Evolutionary conservation across 1,140 invertebrate species (phyloP).

Genomic region (Anastrepha ludens): DNA sequence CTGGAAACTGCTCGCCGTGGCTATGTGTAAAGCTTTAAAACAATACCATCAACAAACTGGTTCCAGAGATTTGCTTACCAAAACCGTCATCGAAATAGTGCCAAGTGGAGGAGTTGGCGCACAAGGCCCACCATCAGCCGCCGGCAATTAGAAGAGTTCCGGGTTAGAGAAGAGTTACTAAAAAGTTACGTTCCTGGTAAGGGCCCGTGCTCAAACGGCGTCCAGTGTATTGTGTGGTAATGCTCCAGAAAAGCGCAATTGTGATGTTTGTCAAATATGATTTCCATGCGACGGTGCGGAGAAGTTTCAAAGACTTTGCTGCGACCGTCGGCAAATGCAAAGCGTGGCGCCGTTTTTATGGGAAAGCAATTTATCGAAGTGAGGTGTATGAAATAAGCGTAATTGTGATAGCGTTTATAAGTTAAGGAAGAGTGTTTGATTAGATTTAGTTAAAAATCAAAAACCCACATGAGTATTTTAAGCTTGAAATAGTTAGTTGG

Average conservation of each 20-base stretch:
- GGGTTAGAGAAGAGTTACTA: not conserved
- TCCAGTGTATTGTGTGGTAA: constrained; percentile 12
- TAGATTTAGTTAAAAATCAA: not conserved
- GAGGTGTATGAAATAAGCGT: constrained; percentile 52
- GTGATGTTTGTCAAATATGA: constrained; percentile 22
- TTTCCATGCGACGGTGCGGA: not conserved
- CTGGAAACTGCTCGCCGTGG: constrained; percentile 69
- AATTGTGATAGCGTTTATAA: constrained; percentile 57
- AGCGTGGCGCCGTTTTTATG: not conserved
- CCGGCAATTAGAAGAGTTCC: constrained; percentile 54
- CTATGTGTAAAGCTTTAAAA: constrained; percentile 71
- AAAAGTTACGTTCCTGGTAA: constrained; percentile 22
- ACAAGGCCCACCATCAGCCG: not conserved
- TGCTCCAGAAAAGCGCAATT: constrained; percentile 51
- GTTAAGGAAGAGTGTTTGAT: constrained; percentile 40
- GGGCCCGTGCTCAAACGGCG: not conserved
- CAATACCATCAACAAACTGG: constrained; percentile 65
- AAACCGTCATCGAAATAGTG: constrained; percentile 53
- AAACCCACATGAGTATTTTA: no score
- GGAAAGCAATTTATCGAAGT: not conserved
- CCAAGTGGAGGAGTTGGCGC: constrained; percentile 50
- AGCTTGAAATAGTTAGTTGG: no score
- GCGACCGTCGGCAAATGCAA: constrained; percentile 53
- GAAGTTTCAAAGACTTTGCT: not conserved
- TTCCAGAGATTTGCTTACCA: constrained; percentile 26